These are phyloP conservation scores for Smithornis capensis DNA, from an alignment of 2,113 vertebrate genomes.

Conservation along the genomic window DNA sequence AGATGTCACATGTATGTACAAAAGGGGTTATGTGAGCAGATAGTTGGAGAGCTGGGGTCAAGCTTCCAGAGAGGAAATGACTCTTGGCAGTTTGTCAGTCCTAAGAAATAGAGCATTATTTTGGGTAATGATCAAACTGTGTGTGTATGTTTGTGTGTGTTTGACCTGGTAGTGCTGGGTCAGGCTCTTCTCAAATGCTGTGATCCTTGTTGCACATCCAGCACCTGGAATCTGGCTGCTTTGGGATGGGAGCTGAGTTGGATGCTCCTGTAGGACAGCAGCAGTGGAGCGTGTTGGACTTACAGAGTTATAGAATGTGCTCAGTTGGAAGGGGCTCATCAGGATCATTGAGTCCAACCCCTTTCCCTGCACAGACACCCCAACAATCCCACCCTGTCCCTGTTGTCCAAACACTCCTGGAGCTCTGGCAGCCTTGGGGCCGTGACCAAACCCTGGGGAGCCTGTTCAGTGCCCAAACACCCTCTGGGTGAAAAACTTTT, in stretches of 20 bases:
- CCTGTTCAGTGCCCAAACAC: background rate
- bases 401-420: background rate
- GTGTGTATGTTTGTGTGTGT: no score
- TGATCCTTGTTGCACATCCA: background rate
- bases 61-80: background rate
- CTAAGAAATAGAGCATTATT: background rate
- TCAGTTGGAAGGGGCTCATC: background rate
- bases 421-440: background rate
- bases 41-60: background rate
- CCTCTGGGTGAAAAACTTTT: background rate
- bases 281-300: background rate
- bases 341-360: background rate
- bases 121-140: background rate
- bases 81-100: background rate
- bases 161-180: background rate
- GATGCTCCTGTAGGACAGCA: accelerated
- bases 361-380: background rate
- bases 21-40: background rate
- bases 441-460: background rate
- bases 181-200: background rate
- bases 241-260: background rate
- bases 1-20: background rate
- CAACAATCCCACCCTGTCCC: background rate
- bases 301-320: background rate
- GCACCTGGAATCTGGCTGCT: background rate